A percentile compares a stretch with the other conserved stretches of the same genome.
phyloP scores from a whole-genome alignment of 2,888 invertebrate species.

The Seladonia tumulorum region DNA sequence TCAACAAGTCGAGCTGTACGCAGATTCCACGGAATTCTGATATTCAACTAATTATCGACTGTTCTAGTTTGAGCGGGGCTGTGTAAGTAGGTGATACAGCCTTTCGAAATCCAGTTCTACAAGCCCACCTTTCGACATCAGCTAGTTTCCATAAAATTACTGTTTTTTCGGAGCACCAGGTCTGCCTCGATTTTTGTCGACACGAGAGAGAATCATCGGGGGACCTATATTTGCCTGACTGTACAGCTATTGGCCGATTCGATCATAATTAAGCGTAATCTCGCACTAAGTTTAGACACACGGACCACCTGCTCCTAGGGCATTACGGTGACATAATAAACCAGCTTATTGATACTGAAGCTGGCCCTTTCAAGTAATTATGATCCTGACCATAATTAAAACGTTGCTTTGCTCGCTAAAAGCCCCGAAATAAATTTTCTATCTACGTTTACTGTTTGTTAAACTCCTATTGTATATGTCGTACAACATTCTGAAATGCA shows the following conservation, averaged over 20 bases:
- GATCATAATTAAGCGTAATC: background rate
- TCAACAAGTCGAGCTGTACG: constrained; percentile 2
- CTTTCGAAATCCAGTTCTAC: background rate
- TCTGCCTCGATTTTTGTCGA: background rate
- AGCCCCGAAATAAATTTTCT: background rate
- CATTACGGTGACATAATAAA: background rate
- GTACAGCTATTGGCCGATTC: background rate
- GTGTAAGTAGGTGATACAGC: background rate
- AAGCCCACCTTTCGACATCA: background rate
- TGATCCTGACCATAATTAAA: background rate
- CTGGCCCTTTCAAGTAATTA: background rate
- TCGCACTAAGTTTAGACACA: background rate
- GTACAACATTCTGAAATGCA: background rate
- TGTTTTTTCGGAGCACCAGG: background rate
- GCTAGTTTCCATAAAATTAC: background rate
- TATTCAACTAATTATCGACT: background rate
- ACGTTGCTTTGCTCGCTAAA: background rate
- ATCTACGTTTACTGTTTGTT: background rate
- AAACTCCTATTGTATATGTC: background rate
- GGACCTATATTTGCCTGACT: background rate
- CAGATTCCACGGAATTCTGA: background rate
- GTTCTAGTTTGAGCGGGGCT: background rate
- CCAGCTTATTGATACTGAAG: background rate
- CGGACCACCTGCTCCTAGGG: background rate
- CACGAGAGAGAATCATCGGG: background rate